Base-by-base conservation (phyloP, 2,888 invertebrate species). In the Sepiola atlantica region DNA sequence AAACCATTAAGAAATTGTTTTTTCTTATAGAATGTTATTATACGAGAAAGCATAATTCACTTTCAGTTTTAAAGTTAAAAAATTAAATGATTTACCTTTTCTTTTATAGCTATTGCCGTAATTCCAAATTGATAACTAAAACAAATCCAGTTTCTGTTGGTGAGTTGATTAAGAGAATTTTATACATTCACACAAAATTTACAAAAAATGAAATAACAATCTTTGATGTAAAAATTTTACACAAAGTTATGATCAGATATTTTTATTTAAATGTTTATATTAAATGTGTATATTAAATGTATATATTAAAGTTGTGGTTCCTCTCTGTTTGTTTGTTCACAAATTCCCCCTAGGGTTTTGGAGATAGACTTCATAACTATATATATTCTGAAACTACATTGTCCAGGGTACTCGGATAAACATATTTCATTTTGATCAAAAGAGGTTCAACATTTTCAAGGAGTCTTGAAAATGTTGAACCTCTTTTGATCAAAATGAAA, bases 91-190 rank as follows among this genome's bases (percentile, higher is more conserved):
- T 8, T 6, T n/a, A 28, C 14, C 12, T 77, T 77, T 77, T n/a
- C 16, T 77, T 77, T 77, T 77, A 14, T 77, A 77, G 77, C 77
- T 77, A 32, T 77, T 77, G 77, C 77, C 77, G 77, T 77, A 77
- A 77, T 77, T 77, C 77, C n/a, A n/a, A 77, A 77, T 77, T 77
- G 77, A n/a, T 77, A 77, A 32, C n/a, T 77, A n/a, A 77, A n/a
- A 77, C 14, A 14, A 77, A n/a, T 18, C 77, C 77, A n/a, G n/a
- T 77, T 77, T n/a, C n/a, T n/a, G n/a, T 77, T 77, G 77, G 77
- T 77, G 32, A 77, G 77, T 77, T 77, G 12, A n/a, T 77, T n/a
- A 28, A n/a, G n/a, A 10, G 14, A n/a, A 32, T 77, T 61, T 28
- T 61, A 10, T 61, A 24, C 28, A 61, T 21, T 61, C 61, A 61